Evolutionary conservation across 2,797 vertebrate genomes (phyloP), one percentile per base, ranked within the genome.

Genomic region (Clarias fuscus): DNA sequence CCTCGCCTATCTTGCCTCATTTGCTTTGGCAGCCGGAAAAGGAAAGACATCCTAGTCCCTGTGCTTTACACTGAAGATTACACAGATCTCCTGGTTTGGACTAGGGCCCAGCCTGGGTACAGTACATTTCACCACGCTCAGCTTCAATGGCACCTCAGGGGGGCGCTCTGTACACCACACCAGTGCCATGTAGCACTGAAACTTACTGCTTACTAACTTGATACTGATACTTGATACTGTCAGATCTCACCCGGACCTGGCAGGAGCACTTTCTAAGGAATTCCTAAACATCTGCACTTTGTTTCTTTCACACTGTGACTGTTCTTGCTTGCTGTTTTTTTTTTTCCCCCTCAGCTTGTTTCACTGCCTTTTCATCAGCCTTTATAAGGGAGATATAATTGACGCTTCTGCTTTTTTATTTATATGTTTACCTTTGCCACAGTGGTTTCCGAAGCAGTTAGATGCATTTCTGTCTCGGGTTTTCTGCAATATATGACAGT

Each of bases 21-120:
- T 91, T 86, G 89, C 87, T 87, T 88, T 91, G 89, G 90, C 89
- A 89, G 90, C 90, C 64, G 89, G 89, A 88, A 79, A 88, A 89
- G 89, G 84, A 88, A 83, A 86, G 84, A 77, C 87, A 87, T 87
- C 65, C 79, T 81, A 82, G 83, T 72, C 33, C 80, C 86, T 78
- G 58, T 64, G 85, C 86, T 88, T 84, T 87, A 88, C 83, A 86
- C 83, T 88, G 81, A 88, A 87, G 88, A 88, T 86, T 85, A 88
- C 87, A 82, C 89, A 84, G 88, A 92, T 88, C 85, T 89, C 89
- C 86, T 87, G 84, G 84, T 91, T 89, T 92, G 89, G 86, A 87
- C 83, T 22, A 62, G n/a, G 75, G 91, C 84, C 87, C 84, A 86
- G 67, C 37, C 82, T 68, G 72, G 71, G 80, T 81, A 37, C 83